These are phyloP conservation scores for Pedionomus torquatus DNA, from an alignment of 2,113 vertebrate genomes.

Conservation along the genomic window DNA sequence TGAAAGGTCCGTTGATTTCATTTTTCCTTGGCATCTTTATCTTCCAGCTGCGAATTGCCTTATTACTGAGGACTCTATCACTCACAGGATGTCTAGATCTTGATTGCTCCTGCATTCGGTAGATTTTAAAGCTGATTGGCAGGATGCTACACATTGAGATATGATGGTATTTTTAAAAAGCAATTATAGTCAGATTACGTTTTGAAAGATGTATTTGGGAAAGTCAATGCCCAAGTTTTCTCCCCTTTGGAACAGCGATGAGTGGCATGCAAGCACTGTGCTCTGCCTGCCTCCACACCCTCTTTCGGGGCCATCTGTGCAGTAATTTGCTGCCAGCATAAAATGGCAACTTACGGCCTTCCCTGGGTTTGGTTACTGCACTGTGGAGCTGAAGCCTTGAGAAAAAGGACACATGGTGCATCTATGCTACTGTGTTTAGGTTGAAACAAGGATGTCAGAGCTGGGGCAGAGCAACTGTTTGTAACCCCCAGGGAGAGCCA, in stretches of 20 bases:
- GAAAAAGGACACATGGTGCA: neutral
- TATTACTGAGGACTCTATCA: neutral
- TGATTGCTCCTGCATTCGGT: neutral
- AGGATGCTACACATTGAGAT: neutral
- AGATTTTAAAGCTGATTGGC: neutral
- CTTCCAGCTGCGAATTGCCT: neutral
- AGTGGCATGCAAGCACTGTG: rapidly evolving
- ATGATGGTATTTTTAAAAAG: neutral
- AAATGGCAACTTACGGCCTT: neutral
- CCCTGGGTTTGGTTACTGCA: neutral
- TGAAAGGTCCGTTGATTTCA: neutral
- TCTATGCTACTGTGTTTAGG: neutral
- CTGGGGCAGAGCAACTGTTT: neutral
- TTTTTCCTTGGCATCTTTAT: neutral
- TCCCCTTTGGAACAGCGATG: neutral
- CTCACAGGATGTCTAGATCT: neutral
- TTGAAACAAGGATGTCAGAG: neutral
- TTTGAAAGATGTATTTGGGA: neutral
- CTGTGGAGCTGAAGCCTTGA: neutral
- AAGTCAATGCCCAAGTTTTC: neutral
- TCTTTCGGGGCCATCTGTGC: neutral
- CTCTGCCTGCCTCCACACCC: neutral
- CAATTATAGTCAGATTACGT: neutral
- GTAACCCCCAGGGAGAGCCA: neutral
- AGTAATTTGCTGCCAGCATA: neutral